phyloP scores from a whole-genome alignment of 2,888 invertebrate genomes.

The Steinernema hermaphroditum region DNA sequence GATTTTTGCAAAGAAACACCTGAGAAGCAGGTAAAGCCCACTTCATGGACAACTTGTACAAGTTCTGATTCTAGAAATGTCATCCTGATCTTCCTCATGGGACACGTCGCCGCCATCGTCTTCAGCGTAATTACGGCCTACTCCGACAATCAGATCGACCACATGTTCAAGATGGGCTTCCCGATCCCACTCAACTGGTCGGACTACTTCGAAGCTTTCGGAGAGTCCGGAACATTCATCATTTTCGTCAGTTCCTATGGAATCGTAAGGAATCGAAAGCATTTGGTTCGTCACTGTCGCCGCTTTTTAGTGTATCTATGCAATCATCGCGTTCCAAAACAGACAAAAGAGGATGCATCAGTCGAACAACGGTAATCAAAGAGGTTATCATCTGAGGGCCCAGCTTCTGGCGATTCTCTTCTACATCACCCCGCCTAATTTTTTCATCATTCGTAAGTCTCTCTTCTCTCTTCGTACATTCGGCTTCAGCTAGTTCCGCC shows the following conservation, averaged over 20 bases:
- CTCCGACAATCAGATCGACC: conserved; percentile 8
- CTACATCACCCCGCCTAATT: conserved; percentile 19
- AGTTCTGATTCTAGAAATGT: neutral
- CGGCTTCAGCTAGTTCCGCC: conserved; percentile 1
- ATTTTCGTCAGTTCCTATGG: neutral
- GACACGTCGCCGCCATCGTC: neutral
- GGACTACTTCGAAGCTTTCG: conserved; percentile 20
- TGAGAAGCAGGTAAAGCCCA: neutral
- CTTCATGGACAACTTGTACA: neutral
- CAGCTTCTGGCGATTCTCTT: conserved; percentile 19
- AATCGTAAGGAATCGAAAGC: neutral
- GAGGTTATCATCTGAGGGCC: neutral
- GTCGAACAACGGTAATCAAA: neutral
- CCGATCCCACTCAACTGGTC: conserved; percentile 2
- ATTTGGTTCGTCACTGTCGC: neutral
- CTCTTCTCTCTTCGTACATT: neutral
- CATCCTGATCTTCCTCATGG: neutral
- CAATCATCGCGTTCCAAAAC: neutral
- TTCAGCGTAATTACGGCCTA: conserved; percentile 10
- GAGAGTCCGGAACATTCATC: neutral
- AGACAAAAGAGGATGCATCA: neutral
- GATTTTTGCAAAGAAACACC: conserved; percentile 5
- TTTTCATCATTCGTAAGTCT: conserved; percentile 3
- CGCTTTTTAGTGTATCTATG: neutral
- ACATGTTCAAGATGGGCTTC: neutral